These are phyloP conservation scores for Tenebrosternarchus preto DNA, from an alignment of 2,113 vertebrate genomes.

Conservation along the genomic window DNA sequence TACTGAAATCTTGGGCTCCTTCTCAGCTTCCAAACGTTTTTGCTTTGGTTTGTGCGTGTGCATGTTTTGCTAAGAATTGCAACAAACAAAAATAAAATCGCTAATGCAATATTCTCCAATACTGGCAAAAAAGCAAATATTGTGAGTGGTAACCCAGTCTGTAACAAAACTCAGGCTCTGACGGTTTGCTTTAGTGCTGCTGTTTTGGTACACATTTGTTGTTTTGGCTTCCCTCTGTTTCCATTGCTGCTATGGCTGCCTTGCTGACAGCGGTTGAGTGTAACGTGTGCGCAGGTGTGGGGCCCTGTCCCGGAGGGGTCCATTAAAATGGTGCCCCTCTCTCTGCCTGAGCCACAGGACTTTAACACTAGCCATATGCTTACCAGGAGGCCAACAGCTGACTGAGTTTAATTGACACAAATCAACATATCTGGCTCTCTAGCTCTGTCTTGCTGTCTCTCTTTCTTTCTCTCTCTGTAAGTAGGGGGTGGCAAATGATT, in stretches of 20 bases:
- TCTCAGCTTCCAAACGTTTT: no score
- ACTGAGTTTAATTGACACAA: conserved; percentile 80
- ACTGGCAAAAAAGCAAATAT: background rate
- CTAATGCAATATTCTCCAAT: background rate
- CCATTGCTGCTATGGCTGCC: conserved; percentile 58
- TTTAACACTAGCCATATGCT: conserved; percentile 81
- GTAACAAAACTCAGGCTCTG: background rate
- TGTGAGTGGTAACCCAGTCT: background rate
- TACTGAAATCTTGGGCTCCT: no score
- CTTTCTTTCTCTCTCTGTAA: background rate
- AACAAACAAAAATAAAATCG: background rate
- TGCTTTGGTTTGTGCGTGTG: no score
- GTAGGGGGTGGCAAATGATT: conserved; percentile 36
- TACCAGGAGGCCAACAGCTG: conserved; percentile 81
- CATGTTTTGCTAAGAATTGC: no score
- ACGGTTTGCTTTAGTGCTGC: background rate
- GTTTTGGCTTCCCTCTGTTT: background rate
- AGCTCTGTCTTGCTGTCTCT: conserved; percentile 15
- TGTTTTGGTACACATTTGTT: background rate
- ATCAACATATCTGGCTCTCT: conserved; percentile 77
- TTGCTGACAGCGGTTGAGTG: conserved; percentile 63
- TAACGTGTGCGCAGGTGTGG: conserved; percentile 74
- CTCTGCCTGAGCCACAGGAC: conserved; percentile 69
- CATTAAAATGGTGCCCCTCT: conserved; percentile 76
- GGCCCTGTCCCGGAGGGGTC: conserved; percentile 75